phyloP scores from a whole-genome alignment of 1,140 invertebrate genomes.

The Catajapyx aquilonaris region DNA sequence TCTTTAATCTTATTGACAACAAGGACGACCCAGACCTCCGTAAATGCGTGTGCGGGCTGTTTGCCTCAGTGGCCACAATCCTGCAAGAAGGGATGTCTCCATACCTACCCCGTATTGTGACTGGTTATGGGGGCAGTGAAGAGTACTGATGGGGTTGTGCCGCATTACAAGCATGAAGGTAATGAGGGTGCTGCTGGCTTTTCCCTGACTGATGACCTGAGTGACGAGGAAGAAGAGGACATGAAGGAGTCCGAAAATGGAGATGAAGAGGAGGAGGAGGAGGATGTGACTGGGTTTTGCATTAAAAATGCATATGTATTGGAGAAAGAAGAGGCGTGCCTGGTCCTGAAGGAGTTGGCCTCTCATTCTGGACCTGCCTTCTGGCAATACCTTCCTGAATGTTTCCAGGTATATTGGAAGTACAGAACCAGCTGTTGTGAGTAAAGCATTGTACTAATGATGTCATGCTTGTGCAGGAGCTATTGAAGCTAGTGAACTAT shows the following conservation, averaged over 20 bases:
- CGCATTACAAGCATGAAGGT: constrained; percentile 33
- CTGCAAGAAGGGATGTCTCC: constrained; percentile 41
- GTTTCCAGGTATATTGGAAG: too few species aligned
- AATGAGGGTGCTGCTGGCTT: constrained; percentile 24
- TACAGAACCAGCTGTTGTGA: background rate
- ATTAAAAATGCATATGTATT: constrained; percentile 54
- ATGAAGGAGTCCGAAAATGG: constrained; percentile 30
- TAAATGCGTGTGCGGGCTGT: constrained; percentile 44
- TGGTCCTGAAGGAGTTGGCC: constrained; percentile 46
- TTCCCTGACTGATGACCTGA: constrained; percentile 26
- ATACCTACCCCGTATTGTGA: constrained; percentile 38
- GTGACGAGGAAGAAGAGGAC: constrained; percentile 28
- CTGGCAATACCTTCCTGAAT: background rate
- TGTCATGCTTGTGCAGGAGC: constrained; percentile 44
- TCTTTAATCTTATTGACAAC: constrained; percentile 33
- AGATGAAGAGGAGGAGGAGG: constrained; percentile 26
- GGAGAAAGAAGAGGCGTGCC: constrained; percentile 58
- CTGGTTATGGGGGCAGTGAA: constrained; percentile 41
- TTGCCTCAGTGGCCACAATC: constrained; percentile 42
- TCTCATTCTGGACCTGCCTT: constrained; percentile 17
- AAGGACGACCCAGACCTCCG: constrained; percentile 47
- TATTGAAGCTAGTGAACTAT: constrained; percentile 44
- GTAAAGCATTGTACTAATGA: too few species aligned
- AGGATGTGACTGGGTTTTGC: constrained; percentile 26
- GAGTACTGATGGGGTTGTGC: constrained; percentile 42